Base-by-base conservation (phyloP, 2,113 vertebrate genomes). In the Falco punctatus region DNA sequence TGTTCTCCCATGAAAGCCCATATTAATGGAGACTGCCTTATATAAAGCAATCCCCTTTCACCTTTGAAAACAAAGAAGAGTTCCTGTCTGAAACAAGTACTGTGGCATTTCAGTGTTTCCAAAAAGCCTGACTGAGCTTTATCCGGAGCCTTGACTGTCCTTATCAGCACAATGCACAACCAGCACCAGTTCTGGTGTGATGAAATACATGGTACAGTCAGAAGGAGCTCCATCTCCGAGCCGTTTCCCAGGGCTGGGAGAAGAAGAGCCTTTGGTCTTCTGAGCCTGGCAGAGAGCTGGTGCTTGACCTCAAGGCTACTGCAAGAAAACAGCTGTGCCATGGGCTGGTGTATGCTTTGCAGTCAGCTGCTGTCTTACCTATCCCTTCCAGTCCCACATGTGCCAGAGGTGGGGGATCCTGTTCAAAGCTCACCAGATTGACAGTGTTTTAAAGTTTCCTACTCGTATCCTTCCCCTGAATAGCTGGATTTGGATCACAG, bases 1-100 rank as follows among this genome's bases (percentile, higher is more conserved):
- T 97, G 96, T 96, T 67, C 80, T 32, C 64, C 78, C 1, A 1
- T 97, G 95, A 97, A 97, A 96, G 92, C 78, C 49, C 74, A 85
- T 79, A 26, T 80, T 88, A 88, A 48, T 74, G 65, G 92, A 86
- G 15, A 35, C 49, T 67, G 87, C 87, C 80, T 85, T 38, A 26
- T 64, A 72, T 78, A 73, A 97, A 96, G 49, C 52, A 67, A 49
- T 40, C 51, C 61, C 67, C 62, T 87, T 96, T 96, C 87, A 89
- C 92, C 92, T 87, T 79, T 84, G 92, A 69, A 80, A 64, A 88
- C 80, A 82, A 94, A 92, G 91, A 38, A n/a, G 58, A 77, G 77
- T 75, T 93, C 81, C 64, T 91, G 87, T 86, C 67, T 55, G 70
- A 80, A 92, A 66, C 49, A 51, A 88, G 73, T 54, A 2, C 72